A percentile compares a stretch with the other conserved stretches of the same genome.
phyloP scores from a whole-genome alignment of 2,797 vertebrate species.

The Nasua narica region DNA sequence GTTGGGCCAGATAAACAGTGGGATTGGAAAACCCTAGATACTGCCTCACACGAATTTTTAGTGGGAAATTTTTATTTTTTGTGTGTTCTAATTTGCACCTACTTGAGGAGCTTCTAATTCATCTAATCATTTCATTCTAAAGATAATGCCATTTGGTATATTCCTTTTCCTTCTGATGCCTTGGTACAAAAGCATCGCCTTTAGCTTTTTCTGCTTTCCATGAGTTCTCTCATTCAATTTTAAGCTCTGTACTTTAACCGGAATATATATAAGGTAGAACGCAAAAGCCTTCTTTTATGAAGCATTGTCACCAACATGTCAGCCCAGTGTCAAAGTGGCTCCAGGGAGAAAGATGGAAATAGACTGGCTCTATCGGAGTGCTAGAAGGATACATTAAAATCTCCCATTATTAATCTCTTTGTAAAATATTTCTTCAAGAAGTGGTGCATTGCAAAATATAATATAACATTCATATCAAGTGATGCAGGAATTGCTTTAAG shows the following conservation, averaged over 20 bases:
- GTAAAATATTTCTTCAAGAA: conserved; percentile 55
- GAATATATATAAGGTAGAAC: background rate
- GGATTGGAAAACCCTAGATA: background rate
- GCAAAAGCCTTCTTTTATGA: background rate
- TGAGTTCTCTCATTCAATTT: background rate
- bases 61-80: background rate
- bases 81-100: background rate
- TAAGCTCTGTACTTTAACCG: background rate
- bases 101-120: background rate
- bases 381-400: background rate
- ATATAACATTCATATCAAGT: background rate
- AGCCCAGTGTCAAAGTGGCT: conserved; percentile 16
- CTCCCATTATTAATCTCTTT: conserved; percentile 20
- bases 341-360: background rate
- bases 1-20: background rate
- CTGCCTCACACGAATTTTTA: background rate
- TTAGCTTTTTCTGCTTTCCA: background rate
- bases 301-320: background rate
- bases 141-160: background rate
- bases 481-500: conserved; percentile 45
- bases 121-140: conserved; percentile 17
- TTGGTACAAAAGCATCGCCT: background rate
- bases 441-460: conserved; percentile 26
- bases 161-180: background rate
- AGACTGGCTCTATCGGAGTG: background rate